Base-by-base conservation (phyloP, 2,888 invertebrate genomes). In the Reticulitermes lucifugus region DNA sequence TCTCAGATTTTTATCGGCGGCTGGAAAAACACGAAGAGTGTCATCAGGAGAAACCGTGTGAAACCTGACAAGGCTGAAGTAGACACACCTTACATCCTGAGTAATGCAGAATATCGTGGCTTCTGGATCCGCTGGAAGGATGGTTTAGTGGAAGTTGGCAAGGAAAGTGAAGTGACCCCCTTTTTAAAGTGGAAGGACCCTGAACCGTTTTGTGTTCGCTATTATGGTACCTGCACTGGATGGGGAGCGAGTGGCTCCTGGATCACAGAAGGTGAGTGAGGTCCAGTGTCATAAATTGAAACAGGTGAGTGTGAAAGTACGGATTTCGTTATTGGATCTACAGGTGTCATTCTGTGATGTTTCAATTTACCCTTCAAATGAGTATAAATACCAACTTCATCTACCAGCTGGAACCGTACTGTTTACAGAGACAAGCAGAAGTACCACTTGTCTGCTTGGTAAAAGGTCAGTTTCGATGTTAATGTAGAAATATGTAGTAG, bases 81-180 rank as follows among this genome's bases (percentile, higher is more conserved):
- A 9, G 93, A 94, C 55, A 97, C 96, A 0, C 96, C 96, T 0
- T 93, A 93, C 85, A 94, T 96, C 88, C 91, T 97, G 87, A 94
- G 93, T 89, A 93, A 91, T 12, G 94, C 94, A 71, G 96, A 97
- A 90, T 95, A 93, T 91, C 95, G 96, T 84, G 95, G 96, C 35
- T 97, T 97, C 92, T 97, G 97, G 97, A 92, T 97, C 79, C 94
- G 96, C 89, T 97, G 95, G 95, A 93, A 94, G 88, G 93, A 94
- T 88, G 95, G 94, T 87, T 88, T 87, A 65, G 91, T 95, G 86
- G 94, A 94, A 14, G 95, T 95, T 18, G 96, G 96, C n/a, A 94
- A 93, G 83, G 96, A 96, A 88, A 94, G 94, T 59, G 95, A 95
- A 89, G 92, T 92, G 22, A 93, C 93, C 18, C 95, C 97, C 0